These are phyloP conservation scores for Medauroidea extradentata DNA, from an alignment of 1,140 invertebrate species.

Conservation along the genomic window DNA sequence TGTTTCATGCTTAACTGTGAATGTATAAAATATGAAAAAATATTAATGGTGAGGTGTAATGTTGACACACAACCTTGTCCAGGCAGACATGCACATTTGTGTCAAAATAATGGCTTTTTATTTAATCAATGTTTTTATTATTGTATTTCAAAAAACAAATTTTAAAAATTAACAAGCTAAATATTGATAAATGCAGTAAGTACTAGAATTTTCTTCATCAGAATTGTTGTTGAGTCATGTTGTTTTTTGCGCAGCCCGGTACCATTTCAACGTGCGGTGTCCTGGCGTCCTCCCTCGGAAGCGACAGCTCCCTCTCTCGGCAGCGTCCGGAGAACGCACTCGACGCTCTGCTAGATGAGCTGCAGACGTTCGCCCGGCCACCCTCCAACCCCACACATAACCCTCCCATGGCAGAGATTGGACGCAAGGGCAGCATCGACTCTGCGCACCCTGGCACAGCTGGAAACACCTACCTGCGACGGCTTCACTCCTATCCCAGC, in stretches of 20 bases:
- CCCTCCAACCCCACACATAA: constrained; percentile 30
- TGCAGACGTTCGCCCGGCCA: constrained; percentile 78
- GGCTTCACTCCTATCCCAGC: constrained; percentile 69
- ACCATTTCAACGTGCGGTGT: constrained; percentile 55
- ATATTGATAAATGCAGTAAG: too few species aligned
- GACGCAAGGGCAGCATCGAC: constrained; percentile 52
- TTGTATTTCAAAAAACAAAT: too few species aligned
- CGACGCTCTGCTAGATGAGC: constrained; percentile 90
- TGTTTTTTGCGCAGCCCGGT: constrained; percentile 46
- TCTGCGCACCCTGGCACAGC: constrained; percentile 33
- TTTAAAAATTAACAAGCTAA: too few species aligned
- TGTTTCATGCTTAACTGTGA: too few species aligned
- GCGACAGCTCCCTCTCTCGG: constrained; percentile 53
- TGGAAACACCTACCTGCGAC: constrained; percentile 49
- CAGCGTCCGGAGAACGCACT: constrained; percentile 86
- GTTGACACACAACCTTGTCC: too few species aligned
- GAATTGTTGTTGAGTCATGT: not conserved
- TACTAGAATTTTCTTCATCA: too few species aligned
- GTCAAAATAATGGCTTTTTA: too few species aligned
- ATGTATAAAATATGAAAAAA: too few species aligned
- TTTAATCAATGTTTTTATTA: too few species aligned
- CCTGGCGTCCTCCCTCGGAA: constrained; percentile 54
- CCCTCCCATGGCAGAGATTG: constrained; percentile 47
- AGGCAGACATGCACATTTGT: too few species aligned
- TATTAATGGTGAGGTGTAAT: too few species aligned